Evolutionary conservation across 2,113 vertebrate species (phyloP).

Genomic region (Dromaius novaehollandiae): DNA sequence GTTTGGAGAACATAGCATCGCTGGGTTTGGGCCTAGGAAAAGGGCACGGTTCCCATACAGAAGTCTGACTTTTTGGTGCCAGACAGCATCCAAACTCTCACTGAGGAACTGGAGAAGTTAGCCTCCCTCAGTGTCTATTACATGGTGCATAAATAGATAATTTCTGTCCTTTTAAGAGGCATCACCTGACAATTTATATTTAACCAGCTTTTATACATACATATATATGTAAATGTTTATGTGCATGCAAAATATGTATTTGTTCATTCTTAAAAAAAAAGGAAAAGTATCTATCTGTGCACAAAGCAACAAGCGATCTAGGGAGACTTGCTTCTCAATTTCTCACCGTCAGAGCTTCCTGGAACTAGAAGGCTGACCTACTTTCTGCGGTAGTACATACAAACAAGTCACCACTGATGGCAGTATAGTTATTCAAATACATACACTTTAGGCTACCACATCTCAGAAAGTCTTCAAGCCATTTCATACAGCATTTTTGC

Average conservation of each 20-base stretch:
- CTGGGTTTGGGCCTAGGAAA: rapidly evolving
- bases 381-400: rapidly evolving
- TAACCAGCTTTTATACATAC: neutral
- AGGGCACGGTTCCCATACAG: rapidly evolving
- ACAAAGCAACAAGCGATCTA: neutral
- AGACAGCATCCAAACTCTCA: neutral
- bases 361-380: neutral
- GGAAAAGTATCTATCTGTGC: neutral
- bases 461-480: neutral
- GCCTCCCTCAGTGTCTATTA: rapidly evolving
- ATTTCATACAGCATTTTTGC: rapidly evolving
- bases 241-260: too few species aligned
- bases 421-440: rapidly evolving
- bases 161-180: neutral
- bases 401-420: rapidly evolving
- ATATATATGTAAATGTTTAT: too few species aligned
- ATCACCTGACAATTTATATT: neutral
- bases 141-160: neutral
- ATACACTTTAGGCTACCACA: rapidly evolving
- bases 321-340: rapidly evolving
- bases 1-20: neutral
- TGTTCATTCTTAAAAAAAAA: too few species aligned
- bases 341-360: rapidly evolving
- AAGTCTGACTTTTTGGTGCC: rapidly evolving
- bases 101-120: rapidly evolving